These are phyloP conservation scores for Cladopsammia gracilis DNA, from an alignment of 64 coral and sea anemone species.

Conservation along the genomic window DNA sequence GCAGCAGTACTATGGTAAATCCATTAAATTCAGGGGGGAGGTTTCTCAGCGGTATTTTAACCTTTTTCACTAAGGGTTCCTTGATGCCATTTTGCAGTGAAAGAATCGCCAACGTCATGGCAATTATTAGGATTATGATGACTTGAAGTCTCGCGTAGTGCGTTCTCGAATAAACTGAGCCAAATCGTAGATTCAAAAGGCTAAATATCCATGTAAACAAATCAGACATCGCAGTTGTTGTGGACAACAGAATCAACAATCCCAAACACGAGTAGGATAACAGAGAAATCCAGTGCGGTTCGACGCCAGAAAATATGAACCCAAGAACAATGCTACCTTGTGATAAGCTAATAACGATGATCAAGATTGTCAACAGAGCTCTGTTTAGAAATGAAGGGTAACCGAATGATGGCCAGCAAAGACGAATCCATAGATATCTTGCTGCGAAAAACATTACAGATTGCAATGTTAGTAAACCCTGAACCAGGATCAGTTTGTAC, in stretches of 20 bases:
- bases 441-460: constrained; percentile 76
- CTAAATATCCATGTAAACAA: constrained; percentile 24
- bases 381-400: constrained; percentile 52
- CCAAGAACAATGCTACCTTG: constrained; percentile 84
- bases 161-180: background rate
- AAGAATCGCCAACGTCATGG: background rate
- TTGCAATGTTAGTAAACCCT: constrained; percentile 60
- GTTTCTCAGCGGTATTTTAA: constrained; percentile 82
- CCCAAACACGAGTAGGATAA: constrained; percentile 69
- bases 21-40: constrained; percentile 73
- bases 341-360: constrained; percentile 48
- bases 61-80: constrained; percentile 47
- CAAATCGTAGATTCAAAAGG: too few species aligned
- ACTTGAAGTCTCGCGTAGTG: constrained; percentile 45
- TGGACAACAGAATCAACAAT: constrained; percentile 44
- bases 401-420: constrained; percentile 63
- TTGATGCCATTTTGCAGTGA: constrained; percentile 69
- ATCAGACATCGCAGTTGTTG: constrained; percentile 66
- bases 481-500: constrained; percentile 76
- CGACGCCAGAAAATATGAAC: constrained; percentile 75
- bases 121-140: constrained; percentile 29
- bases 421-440: constrained; percentile 80
- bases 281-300: constrained; percentile 82
- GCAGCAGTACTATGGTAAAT: constrained; percentile 77
- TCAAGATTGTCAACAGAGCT: constrained; percentile 46